Base-by-base conservation (phyloP, 2,113 vertebrate genomes). In the Oriolus oriolus region DNA sequence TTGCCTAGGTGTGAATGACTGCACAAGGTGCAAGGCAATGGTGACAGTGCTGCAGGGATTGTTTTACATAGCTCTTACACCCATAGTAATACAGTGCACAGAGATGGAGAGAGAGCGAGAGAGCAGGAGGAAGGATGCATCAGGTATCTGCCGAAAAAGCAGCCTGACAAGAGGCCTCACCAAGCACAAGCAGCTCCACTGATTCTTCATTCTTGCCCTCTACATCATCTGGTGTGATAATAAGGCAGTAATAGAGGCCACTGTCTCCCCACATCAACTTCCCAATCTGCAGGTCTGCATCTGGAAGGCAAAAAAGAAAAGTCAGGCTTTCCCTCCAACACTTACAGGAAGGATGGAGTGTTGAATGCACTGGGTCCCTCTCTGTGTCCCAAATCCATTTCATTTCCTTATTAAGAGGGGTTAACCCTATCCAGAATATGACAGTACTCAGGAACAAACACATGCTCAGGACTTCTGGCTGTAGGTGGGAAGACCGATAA, bases 181-280 rank as follows among this genome's bases (percentile, higher is more conserved):
- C 99, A 52, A 99, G 96, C 92, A 99, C 99, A 88, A 99, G 98
- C 57, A 99, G 94, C 93, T 99, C 99, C 95, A 99, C 97, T 0
- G 98, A 98, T 82, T 97, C 99, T 95, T 99, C 99, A 24, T 99
- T 99, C 92, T 98, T 98, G 83, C 99, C 99, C 90, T 99, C 99
- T 93, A 99, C 97, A 65, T 99, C 99, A 63, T 99, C 98, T 0
- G 99, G 97, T 50, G 99, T 99, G 86, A 99, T 98, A 61, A 99
- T 98, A 79, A 99, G 98, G 74, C 99, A 99, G 97, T 98, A 99
- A 90, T 99, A 99, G 31, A 99, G 98, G 2, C 99, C 99, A 20
- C 99, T 99, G 98, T 99, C 99, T 24, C 99, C 99, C 99, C 99
- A 99, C 98, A 99, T 98, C 94, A 99, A 82, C 94, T 99, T 98